These are phyloP conservation scores for Coturnix japonica DNA, from an alignment of 2,113 vertebrate species.

Conservation along the genomic window DNA sequence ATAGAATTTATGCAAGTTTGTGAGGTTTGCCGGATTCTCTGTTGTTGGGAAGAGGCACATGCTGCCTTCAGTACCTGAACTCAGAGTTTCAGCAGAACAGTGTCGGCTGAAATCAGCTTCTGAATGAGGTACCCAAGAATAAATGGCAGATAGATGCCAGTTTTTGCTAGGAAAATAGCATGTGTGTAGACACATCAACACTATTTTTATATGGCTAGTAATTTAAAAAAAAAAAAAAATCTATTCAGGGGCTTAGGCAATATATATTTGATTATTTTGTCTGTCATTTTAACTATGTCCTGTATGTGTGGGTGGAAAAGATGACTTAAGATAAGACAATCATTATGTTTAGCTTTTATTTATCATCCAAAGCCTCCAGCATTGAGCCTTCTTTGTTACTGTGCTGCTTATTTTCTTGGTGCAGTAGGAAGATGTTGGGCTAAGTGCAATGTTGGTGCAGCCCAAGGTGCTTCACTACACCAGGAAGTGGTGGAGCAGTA, in stretches of 20 bases:
- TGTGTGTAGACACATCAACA: not conserved
- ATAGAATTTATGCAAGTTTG: not conserved
- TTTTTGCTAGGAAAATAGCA: not conserved
- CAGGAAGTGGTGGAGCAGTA: not conserved
- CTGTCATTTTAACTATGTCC: not conserved
- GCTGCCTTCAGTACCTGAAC: not conserved
- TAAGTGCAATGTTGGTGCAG: not conserved
- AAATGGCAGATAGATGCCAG: not conserved
- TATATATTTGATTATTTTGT: not conserved
- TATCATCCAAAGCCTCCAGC: not conserved
- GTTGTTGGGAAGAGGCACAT: not conserved
- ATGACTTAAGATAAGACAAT: not conserved
- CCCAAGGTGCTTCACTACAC: not conserved
- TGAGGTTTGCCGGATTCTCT: not conserved
- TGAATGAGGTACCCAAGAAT: not conserved
- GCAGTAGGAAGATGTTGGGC: not conserved
- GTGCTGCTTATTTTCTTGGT: not conserved
- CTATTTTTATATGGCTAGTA: conserved; percentile 15
- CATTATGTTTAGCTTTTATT: not conserved
- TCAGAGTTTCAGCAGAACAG: not conserved
- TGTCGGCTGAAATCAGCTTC: not conserved
- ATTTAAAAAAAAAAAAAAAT: rapidly evolving
- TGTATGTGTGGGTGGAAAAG: not conserved
- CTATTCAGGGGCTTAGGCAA: not conserved
- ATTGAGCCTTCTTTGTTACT: not conserved